Base-by-base conservation (phyloP, 2,113 vertebrate genomes). In the Trogon surrucura region DNA sequence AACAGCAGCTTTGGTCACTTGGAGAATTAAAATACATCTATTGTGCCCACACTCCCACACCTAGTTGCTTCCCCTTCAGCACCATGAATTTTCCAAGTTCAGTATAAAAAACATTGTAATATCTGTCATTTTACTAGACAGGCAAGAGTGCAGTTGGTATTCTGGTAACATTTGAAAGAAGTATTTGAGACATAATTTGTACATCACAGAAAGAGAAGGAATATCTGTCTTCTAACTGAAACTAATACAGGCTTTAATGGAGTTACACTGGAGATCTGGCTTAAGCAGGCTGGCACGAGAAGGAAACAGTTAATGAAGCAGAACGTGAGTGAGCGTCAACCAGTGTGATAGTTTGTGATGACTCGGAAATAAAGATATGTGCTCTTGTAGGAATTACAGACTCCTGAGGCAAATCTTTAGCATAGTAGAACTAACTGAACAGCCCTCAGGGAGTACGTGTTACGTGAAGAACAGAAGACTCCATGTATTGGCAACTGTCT, bases 261-360 rank as follows among this genome's bases (percentile, higher is more conserved):
- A 86, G 54, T 36, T 77, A 34, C 62, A 58, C 58, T 60, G 69
- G 84, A 51, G 79, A 93, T 57, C 44, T 80, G 75, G 48, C 34
- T 88, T 79, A 94, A 86, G 58, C 25, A 11, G 61, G 72, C 53
- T 94, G 88, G 86, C 80, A 86, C 62, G 87, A 71, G 51, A 77
- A 87, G 38, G 81, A 88, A 93, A 94, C 65, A 90, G 75, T 54
- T 95, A 97, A 96, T 56, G 77, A 87, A 95, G 94, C 81, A 92
- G 85, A 94, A 95, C 80, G 48, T 66, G 77, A 94, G 72, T 2
- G 10, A 95, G 36, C 73, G 90, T 56, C 93, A 93, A 71, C 69
- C 69, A 82, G 90, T 12, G 38, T 73, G 88, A 87, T 66, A 91
- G 77, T 57, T 57, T 71, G 67, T 23, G 58, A 85, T 85, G 58